Conservation (phyloP, 2,888 invertebrate genomes). For the Cacoxenus indagator region DNA sequence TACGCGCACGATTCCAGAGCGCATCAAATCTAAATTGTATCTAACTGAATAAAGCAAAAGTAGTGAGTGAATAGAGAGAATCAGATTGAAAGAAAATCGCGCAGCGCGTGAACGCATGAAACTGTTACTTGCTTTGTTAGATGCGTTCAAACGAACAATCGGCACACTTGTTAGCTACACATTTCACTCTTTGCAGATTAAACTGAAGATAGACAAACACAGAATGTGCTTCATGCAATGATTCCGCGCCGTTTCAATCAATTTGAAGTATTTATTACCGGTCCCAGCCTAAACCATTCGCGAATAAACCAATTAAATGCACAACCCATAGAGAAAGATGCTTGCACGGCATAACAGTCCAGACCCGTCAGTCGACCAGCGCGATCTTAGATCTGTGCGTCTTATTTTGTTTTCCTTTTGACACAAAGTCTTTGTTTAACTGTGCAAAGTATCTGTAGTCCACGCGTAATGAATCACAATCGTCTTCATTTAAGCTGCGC, state of each 20-base stretch:
- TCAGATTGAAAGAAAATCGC: constrained; percentile 42
- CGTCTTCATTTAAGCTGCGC: constrained; percentile 63
- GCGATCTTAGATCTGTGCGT: no score
- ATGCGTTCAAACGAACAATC: background rate
- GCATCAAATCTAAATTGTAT: constrained; percentile 46
- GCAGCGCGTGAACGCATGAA: constrained; percentile 21
- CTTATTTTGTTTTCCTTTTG: background rate
- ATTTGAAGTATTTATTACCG: constrained; percentile 15
- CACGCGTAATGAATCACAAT: constrained; percentile 66
- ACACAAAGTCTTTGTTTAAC: constrained; percentile 25
- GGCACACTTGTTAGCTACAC: constrained; percentile 11
- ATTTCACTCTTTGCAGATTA: background rate
- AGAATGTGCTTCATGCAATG: background rate
- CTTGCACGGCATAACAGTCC: background rate
- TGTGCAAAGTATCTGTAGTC: constrained; percentile 59
- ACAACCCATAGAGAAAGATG: background rate
- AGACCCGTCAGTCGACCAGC: background rate
- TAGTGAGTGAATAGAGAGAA: no score
- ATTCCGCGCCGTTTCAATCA: constrained; percentile 5
- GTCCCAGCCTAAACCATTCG: background rate
- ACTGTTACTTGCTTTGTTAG: constrained; percentile 15
- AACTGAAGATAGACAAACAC: background rate
- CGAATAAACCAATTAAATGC: constrained; percentile 20
- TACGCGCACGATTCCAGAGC: constrained; percentile 31
- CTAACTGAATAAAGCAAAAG: constrained; percentile 45